Conservation (phyloP, 1,140 invertebrate species). For the Drosophila repletoides region DNA sequence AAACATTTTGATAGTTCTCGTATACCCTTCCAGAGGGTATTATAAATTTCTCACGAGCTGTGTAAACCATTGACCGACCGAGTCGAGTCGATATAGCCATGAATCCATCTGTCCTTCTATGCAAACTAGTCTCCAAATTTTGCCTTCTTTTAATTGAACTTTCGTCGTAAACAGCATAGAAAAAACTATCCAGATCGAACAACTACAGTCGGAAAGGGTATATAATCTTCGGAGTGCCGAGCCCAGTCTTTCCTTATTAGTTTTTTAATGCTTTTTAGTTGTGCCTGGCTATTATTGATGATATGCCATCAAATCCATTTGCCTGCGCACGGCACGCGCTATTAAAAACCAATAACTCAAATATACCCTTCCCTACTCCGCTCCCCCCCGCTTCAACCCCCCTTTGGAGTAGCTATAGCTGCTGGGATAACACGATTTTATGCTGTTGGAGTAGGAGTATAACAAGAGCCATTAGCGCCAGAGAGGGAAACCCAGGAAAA, state of each 20-base stretch:
- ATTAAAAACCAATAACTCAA: conserved; percentile 71
- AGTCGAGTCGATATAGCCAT: no score
- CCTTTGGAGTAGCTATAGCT: background rate
- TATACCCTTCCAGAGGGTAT: no score
- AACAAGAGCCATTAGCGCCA: conserved; percentile 43
- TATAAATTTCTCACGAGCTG: no score
- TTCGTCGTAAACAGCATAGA: no score
- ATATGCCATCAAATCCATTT: conserved; percentile 15
- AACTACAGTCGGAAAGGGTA: no score
- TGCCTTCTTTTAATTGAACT: no score
- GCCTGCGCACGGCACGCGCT: conserved; percentile 36
- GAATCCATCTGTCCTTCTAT: no score
- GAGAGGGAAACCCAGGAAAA: conserved; percentile 13
- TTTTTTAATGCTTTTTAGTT: background rate
- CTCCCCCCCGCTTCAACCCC: background rate
- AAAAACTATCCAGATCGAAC: no score
- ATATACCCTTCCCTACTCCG: conserved; percentile 25
- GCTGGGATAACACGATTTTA: conserved; percentile 50
- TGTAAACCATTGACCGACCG: no score
- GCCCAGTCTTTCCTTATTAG: background rate
- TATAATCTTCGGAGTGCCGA: no score
- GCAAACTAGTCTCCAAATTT: no score
- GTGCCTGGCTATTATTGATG: conserved; percentile 21
- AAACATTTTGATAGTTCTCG: conserved; percentile 17
- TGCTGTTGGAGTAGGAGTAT: no score